Base-by-base conservation (phyloP, 2,113 vertebrate genomes). In the Hippocampus comes region DNA sequence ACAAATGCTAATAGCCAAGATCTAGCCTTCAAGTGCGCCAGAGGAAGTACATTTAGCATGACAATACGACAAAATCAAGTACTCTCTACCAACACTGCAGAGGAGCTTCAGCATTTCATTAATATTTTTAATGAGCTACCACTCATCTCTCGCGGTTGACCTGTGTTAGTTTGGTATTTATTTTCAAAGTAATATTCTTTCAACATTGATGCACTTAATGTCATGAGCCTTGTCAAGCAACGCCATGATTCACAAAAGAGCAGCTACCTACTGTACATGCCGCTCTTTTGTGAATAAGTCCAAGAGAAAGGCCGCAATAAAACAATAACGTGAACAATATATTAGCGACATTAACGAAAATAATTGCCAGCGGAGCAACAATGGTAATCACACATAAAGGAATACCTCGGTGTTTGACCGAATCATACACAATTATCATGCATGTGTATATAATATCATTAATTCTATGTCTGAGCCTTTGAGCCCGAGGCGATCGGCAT, bases 391-490 rank as follows among this genome's bases (percentile, higher is more conserved):
- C 87, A 91, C 84, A 88, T 86, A 70, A 82, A 84, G 82, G 87
- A 92, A 91, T 89, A 92, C 92, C 94, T 94, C 92, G 92, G 92
- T 93, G 94, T 97, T 95, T 96, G 93, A 96, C 94, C 84, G 82
- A 94, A 97, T 95, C 92, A 90, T 95, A 94, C 94, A 95, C 94
- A 97, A 96, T 98, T 97, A 97, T 98, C 95, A 95, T 93, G 95
- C 95, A 95, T 96, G 95, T 97, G 95, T 96, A 93, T 96, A 95
- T 97, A 97, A 99, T 96, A 97, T 96, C 96, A 98, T 99, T 97
- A 98, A 98, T 97, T 97, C 95, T 95, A 94, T 94, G 95, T 96
- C 95, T 98, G 94, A 94, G 94, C 92, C 88, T 93, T 80, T 77
- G 92, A 91, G 95, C 97, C 97, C 30, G 83, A 42, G 92, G 97